A percentile compares a stretch with the other conserved stretches of the same genome.
phyloP scores from a whole-genome alignment of 2,113 vertebrate genomes.

The Rhabdomys dilectus region DNA sequence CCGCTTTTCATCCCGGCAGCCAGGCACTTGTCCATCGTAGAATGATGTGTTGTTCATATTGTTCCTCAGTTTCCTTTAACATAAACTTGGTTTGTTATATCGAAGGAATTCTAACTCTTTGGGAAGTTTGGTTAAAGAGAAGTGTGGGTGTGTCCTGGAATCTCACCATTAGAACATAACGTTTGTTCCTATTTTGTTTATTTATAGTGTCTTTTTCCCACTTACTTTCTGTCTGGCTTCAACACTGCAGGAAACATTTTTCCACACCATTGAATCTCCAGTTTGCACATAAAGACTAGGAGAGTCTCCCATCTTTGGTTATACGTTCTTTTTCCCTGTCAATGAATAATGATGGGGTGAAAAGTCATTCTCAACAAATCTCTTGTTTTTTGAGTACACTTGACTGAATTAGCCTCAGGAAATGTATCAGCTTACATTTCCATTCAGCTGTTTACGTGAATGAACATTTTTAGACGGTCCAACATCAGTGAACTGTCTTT shows the following conservation, averaged over 20 bases:
- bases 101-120: background rate
- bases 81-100: background rate
- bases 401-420: background rate
- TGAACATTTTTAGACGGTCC: conserved; percentile 9
- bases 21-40: background rate
- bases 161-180: background rate
- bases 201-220: background rate
- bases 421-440: background rate
- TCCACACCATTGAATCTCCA: background rate
- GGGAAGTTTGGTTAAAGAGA: conserved; percentile 27
- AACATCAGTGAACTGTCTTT: background rate
- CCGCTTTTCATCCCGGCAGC: background rate
- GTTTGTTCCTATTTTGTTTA: background rate
- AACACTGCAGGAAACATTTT: background rate
- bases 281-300: background rate
- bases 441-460: background rate
- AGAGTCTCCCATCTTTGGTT: background rate
- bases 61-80: background rate
- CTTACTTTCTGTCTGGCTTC: background rate
- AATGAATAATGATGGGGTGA: conserved; percentile 22
- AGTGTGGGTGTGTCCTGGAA: background rate
- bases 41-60: background rate
- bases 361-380: background rate
- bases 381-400: background rate
- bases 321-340: background rate